Percentiles rank a stretch among this genome's conserved stretches.
phyloP scores from a whole-genome alignment of 1,140 invertebrate genomes.

The Globodera ellingtonae region DNA sequence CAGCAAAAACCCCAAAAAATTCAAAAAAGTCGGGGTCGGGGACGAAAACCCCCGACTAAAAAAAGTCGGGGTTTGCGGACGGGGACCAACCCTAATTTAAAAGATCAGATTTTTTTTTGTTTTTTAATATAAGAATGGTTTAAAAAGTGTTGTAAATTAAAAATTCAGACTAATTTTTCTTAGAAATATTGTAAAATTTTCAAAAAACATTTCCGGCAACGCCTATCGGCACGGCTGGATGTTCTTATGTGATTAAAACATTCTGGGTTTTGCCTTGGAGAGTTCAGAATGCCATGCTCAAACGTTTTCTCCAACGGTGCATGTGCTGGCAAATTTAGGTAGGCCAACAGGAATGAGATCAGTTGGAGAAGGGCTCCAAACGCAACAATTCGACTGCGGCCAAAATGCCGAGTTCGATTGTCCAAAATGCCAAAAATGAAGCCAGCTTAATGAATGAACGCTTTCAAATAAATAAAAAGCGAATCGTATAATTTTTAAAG shows the following conservation, averaged over 20 bases:
- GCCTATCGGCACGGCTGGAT: no score
- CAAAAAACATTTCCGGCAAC: no score
- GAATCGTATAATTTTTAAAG: neutral
- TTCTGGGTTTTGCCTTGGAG: constrained; percentile 66
- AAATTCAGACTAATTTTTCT: no score
- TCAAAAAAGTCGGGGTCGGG: no score
- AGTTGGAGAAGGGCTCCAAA: constrained; percentile 81
- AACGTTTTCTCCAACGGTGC: constrained; percentile 74
- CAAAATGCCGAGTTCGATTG: constrained; percentile 68
- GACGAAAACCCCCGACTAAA: no score
- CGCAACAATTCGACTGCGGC: constrained; percentile 83
- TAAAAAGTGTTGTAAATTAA: no score
- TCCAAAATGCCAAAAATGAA: constrained; percentile 25
- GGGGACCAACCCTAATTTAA: no score
- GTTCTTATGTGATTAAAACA: neutral
- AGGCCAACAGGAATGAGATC: constrained; percentile 79
- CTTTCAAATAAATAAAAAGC: neutral
- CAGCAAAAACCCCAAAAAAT: no score
- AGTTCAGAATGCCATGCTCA: constrained; percentile 70
- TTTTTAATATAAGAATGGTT: no score
- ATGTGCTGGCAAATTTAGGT: constrained; percentile 81
- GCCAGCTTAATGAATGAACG: neutral
- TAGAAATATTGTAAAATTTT: no score
- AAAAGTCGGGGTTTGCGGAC: no score
- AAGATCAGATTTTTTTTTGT: no score